Percentiles rank a stretch among this genome's conserved stretches.
phyloP scores from a whole-genome alignment of 1,140 invertebrate species.

The Zaprionus kolodkinae region DNA sequence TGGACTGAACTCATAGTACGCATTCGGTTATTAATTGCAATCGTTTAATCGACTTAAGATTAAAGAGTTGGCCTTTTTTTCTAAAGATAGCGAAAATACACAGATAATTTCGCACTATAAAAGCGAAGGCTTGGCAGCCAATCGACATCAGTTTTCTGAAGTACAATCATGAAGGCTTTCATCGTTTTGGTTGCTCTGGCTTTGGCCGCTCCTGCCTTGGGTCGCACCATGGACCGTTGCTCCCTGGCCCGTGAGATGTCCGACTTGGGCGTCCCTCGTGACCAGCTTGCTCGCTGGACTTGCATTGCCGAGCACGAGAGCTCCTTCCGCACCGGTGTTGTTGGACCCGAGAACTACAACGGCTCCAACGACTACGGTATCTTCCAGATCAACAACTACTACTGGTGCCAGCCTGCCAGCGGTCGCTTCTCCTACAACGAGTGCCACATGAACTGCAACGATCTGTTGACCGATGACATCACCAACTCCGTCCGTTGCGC shows the following conservation, averaged over 20 bases:
- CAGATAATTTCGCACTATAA: background rate
- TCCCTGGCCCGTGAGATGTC: slow-evolving; percentile 70
- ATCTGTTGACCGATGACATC: slow-evolving; percentile 51
- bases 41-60: background rate
- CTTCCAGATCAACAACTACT: slow-evolving; percentile 75
- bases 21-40: too few species aligned
- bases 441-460: slow-evolving; percentile 46
- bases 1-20: background rate
- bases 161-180: slow-evolving; percentile 49
- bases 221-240: slow-evolving; percentile 71
- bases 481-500: slow-evolving; percentile 56
- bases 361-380: slow-evolving; percentile 70
- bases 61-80: background rate
- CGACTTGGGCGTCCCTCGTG: slow-evolving; percentile 41
- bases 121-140: background rate
- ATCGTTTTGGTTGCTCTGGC: slow-evolving; percentile 50
- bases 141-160: slow-evolving; percentile 36
- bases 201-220: slow-evolving; percentile 38
- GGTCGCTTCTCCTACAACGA: slow-evolving; percentile 54
- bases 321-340: slow-evolving; percentile 47
- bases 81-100: background rate
- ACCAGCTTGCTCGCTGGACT: slow-evolving; percentile 48
- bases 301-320: slow-evolving; percentile 65
- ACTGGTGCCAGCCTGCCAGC: slow-evolving; percentile 66
- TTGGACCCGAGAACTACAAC: slow-evolving; percentile 53